Base-by-base conservation (phyloP, 2,888 invertebrate genomes). In the Tromatobia lineatoria region DNA sequence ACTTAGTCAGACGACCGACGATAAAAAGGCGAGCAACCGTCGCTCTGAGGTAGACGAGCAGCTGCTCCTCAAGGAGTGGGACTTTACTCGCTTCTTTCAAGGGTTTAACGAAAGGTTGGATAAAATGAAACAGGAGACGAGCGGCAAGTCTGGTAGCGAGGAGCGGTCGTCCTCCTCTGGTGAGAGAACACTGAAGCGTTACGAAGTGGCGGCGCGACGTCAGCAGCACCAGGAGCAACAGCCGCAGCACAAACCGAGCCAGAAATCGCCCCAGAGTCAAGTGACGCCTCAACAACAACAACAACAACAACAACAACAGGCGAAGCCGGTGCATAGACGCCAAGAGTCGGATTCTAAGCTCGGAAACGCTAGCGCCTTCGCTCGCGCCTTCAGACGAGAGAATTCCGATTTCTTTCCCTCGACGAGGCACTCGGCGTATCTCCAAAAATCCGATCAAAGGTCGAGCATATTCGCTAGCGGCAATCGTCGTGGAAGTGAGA, bases 401-500 rank as follows among this genome's bases (percentile, higher is more conserved):
- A 97, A 97, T 93, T 97, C 97, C 0, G 97, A 98, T 93, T 96
- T 98, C 90, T 97, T 97, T 92, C 97, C 97, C 11, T 94, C 97
- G 76, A 95, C 96, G 25, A 96, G 97, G 67, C 97, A 97, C 93
- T 97, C 97, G 61, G 97, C 97, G 20, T 95, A 95, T 90, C 94
- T 95, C 88, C 95, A 95, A 69, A 95, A 95, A 91, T 94, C 95
- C 80, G 95, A 95, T 85, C 94, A 90, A 74, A 80, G 87, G 70
- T 86, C 89, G 74, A 88, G 89, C 87, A 95, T 96, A 90, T 94
- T 95, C 89, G 94, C 96, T 38, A 97, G 97, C 93, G 97, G 96
- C 42, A 96, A 96, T 90, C 95, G 96, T 42, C 95, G 96, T 82
- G 94, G 95, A 54, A 95, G 95, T 52, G 95, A 95, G 86, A 94